These are phyloP conservation scores for Vireo altiloquus DNA, from an alignment of 2,113 vertebrate genomes.

Conservation along the genomic window DNA sequence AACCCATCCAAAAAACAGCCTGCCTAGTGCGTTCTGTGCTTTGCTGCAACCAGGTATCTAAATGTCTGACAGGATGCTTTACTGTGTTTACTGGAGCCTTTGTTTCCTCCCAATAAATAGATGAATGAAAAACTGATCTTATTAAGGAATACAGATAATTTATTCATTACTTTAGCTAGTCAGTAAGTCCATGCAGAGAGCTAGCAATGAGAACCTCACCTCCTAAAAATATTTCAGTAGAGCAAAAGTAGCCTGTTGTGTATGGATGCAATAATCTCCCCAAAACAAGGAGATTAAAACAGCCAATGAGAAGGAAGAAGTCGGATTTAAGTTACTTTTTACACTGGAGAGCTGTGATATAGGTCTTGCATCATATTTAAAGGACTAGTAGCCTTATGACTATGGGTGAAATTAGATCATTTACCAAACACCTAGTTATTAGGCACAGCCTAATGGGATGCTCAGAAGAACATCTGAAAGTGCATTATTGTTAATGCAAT, in stretches of 20 bases:
- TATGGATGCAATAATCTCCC: neutral
- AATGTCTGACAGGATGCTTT: neutral
- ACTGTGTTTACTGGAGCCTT: neutral
- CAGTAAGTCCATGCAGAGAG: neutral
- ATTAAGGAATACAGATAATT: neutral
- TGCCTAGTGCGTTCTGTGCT: neutral
- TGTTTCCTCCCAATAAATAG: neutral
- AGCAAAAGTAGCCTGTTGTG: neutral
- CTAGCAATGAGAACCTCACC: neutral
- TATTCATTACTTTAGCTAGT: neutral
- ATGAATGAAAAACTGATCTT: neutral
- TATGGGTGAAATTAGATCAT: neutral
- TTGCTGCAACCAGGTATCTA: neutral
- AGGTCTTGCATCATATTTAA: neutral
- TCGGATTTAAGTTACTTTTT: neutral
- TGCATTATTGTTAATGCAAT: neutral
- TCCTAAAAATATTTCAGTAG: neutral
- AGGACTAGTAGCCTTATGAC: neutral
- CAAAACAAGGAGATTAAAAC: neutral
- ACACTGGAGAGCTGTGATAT: neutral
- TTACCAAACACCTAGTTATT: neutral
- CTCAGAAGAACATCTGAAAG: neutral
- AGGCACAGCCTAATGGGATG: neutral
- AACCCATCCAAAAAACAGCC: neutral
- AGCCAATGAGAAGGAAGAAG: neutral